Evolutionary conservation across 1,140 invertebrate species (phyloP).

Genomic region (Plectrocnemia conspersa): DNA sequence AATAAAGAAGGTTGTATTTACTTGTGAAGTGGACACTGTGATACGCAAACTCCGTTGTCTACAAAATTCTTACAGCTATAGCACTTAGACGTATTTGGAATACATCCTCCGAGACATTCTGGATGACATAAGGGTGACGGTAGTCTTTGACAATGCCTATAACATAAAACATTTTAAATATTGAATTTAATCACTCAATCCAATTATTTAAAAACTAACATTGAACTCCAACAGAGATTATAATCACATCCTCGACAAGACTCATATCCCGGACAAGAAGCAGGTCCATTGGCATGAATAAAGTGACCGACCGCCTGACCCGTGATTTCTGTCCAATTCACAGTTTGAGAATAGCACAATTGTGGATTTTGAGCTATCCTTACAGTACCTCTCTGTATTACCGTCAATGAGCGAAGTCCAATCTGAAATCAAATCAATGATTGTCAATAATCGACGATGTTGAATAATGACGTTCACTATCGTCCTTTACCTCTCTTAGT

Average conservation of each 20-base stretch:
- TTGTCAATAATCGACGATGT: too few relatives aligned
- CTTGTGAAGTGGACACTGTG: conserved; percentile 56
- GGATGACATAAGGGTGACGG: conserved; percentile 17
- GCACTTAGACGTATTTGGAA: conserved; percentile 12
- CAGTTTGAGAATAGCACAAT: conserved; percentile 66
- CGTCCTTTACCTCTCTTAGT: conserved; percentile 47
- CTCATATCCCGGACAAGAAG: conserved; percentile 19
- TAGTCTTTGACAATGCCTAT: conserved; percentile 19
- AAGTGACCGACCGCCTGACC: conserved; percentile 40
- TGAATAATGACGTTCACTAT: neutral
- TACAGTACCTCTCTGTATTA: conserved; percentile 64
- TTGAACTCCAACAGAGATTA: conserved; percentile 22
- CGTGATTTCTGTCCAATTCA: conserved; percentile 67
- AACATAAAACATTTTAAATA: conserved; percentile 10
- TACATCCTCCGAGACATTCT: conserved; percentile 31
- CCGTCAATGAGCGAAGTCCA: conserved; percentile 60
- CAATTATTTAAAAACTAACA: conserved; percentile 18
- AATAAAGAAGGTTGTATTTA: conserved; percentile 37
- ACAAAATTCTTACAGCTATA: conserved; percentile 35
- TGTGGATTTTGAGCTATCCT: conserved; percentile 67
- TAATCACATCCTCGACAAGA: conserved; percentile 25
- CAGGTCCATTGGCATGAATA: conserved; percentile 22
- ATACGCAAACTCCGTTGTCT: conserved; percentile 53
- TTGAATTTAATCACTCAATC: neutral
- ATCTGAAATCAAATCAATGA: conserved; percentile 54